phyloP scores from a whole-genome alignment of 2,797 vertebrate genomes.

The Aldrovandia affinis region DNA sequence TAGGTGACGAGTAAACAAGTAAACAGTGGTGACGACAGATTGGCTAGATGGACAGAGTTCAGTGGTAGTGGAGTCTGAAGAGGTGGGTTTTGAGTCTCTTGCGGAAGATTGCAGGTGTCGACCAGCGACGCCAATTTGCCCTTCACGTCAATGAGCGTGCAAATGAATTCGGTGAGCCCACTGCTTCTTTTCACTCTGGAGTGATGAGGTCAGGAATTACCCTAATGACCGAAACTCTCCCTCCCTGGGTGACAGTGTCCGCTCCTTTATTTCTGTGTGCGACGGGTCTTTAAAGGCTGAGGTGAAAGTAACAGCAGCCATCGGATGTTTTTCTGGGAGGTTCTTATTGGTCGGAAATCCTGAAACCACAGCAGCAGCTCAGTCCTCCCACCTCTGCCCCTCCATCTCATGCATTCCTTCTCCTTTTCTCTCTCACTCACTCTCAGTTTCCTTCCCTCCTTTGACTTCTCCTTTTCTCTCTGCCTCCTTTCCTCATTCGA shows the following conservation, averaged over 20 bases:
- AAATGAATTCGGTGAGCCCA: too few species aligned
- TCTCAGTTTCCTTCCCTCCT: not conserved
- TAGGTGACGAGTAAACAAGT: too few species aligned
- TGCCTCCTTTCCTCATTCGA: not conserved
- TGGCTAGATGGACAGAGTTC: too few species aligned
- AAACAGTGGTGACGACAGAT: too few species aligned
- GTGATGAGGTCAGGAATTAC: too few species aligned
- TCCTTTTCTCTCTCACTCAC: not conserved
- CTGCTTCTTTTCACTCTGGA: too few species aligned
- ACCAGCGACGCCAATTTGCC: too few species aligned
- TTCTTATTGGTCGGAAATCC: not conserved
- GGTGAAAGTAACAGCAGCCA: not conserved
- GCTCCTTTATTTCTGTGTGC: not conserved
- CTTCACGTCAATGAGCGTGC: too few species aligned
- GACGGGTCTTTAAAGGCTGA: not conserved
- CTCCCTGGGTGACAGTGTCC: not conserved
- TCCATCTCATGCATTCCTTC: not conserved
- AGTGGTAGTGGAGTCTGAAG: too few species aligned
- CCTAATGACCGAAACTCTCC: too few species aligned
- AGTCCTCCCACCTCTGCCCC: not conserved
- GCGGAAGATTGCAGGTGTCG: too few species aligned
- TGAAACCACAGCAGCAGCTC: not conserved
- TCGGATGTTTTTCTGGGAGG: not conserved
- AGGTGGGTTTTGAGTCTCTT: too few species aligned
- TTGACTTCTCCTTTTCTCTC: not conserved